phyloP scores from a whole-genome alignment of 2,797 vertebrate genomes.

The Chelonia mydas region DNA sequence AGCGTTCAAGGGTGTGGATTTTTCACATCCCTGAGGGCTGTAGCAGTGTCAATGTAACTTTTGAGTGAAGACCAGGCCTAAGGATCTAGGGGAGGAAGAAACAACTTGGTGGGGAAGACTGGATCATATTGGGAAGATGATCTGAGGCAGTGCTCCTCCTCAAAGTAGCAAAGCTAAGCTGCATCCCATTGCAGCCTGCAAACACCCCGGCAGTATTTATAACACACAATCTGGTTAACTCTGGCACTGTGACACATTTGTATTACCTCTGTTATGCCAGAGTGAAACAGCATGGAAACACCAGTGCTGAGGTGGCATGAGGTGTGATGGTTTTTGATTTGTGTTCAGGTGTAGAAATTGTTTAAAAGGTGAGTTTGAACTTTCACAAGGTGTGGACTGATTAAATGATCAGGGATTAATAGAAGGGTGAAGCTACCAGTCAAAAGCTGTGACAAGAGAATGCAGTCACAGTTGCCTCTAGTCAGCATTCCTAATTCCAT shows the following conservation, averaged over 20 bases:
- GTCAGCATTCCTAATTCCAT: background rate
- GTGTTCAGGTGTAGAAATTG: constrained; percentile 17
- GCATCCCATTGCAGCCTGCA: background rate
- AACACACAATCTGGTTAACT: background rate
- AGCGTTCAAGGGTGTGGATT: background rate
- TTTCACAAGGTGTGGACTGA: background rate
- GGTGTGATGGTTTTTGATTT: background rate
- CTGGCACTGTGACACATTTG: background rate
- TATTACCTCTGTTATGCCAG: background rate
- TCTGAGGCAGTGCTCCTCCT: background rate
- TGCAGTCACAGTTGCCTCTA: background rate
- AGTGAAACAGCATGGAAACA: background rate
- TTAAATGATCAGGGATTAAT: background rate
- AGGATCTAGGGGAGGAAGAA: background rate
- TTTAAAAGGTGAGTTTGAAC: constrained; percentile 35
- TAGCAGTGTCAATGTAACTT: background rate
- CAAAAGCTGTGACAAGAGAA: fast-evolving
- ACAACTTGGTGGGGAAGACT: background rate
- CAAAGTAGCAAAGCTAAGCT: background rate
- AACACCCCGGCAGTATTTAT: background rate
- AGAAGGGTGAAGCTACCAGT: background rate
- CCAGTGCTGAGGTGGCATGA: background rate
- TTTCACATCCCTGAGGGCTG: background rate
- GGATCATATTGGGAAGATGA: background rate
- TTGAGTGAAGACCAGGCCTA: background rate